Conservation (phyloP, 2,888 invertebrate genomes). For the Apodemia duryi region DNA sequence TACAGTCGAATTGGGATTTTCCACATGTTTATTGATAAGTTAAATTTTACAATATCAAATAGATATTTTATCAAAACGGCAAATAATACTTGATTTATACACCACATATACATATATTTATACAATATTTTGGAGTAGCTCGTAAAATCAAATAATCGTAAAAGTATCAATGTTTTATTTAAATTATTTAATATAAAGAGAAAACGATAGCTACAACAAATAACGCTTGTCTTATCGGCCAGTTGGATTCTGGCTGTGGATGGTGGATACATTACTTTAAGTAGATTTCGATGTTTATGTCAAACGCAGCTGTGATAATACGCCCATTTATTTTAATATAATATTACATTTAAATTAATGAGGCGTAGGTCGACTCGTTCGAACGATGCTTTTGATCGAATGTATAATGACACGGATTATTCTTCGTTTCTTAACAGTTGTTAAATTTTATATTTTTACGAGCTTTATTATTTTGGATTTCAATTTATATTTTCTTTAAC, state of each 20-base stretch:
- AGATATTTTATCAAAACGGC: too few relatives aligned
- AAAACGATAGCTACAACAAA: slow-evolving; percentile 32
- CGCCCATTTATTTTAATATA: slow-evolving; percentile 69
- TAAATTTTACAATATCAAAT: too few relatives aligned
- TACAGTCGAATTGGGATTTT: too few relatives aligned
- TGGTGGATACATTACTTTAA: slow-evolving; percentile 71
- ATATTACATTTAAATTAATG: slow-evolving; percentile 63
- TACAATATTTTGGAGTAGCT: neutral
- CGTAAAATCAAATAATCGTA: neutral
- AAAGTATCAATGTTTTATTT: slow-evolving; percentile 17
- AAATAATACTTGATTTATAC: too few relatives aligned
- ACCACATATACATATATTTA: too few relatives aligned
- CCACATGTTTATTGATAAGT: too few relatives aligned
- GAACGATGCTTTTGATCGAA: slow-evolving; percentile 35
- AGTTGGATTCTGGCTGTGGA: slow-evolving; percentile 50
- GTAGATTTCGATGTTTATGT: slow-evolving; percentile 76
- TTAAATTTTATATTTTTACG: slow-evolving; percentile 21
- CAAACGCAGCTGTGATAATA: slow-evolving; percentile 70
- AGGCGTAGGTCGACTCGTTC: slow-evolving; percentile 39
- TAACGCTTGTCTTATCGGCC: slow-evolving; percentile 50
- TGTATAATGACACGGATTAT: slow-evolving; percentile 27
- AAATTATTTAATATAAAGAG: slow-evolving; percentile 26
- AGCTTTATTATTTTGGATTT: too few relatives aligned
- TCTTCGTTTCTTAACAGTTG: slow-evolving; percentile 23
- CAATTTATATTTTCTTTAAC: too few relatives aligned